Percentiles rank a stretch among this genome's conserved stretches.
Evolutionary conservation across 2,797 vertebrate species (phyloP).

Genomic region (Onychomys leucogaster): DNA sequence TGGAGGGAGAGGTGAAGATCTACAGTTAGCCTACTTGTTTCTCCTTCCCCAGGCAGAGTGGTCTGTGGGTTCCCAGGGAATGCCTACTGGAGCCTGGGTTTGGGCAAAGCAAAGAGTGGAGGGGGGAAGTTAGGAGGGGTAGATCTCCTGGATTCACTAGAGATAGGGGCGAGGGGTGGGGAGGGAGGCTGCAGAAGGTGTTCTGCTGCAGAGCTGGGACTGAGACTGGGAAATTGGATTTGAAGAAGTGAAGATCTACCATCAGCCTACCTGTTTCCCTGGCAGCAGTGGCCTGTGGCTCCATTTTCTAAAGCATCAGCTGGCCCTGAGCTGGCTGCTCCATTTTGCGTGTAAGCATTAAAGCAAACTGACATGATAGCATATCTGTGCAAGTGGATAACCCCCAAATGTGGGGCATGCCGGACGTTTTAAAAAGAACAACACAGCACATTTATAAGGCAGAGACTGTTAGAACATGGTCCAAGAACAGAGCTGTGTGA

Average conservation of each 20-base stretch:
- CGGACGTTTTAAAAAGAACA: not conserved
- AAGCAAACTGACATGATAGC: not conserved
- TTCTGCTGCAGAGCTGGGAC: not conserved
- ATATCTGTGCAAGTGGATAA: not conserved
- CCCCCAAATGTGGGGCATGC: not conserved
- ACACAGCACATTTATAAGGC: not conserved
- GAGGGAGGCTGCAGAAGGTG: not conserved
- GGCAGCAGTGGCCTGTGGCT: not conserved
- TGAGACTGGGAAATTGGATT: not conserved
- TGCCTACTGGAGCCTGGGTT: not conserved
- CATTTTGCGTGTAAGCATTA: not conserved
- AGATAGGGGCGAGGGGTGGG: not conserved
- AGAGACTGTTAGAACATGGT: not conserved
- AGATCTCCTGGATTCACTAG: not conserved
- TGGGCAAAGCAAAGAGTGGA: not conserved
- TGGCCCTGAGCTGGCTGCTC: not conserved
- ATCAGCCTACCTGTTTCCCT: not conserved
- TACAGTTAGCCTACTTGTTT: not conserved
- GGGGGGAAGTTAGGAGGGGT: not conserved
- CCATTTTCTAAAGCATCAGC: not conserved
- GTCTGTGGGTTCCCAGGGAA: not conserved
- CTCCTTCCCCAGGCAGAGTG: not conserved
- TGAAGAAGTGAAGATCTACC: not conserved
- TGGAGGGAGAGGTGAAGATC: not conserved
- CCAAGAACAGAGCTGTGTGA: not conserved